Percentiles rank a stretch among this genome's conserved stretches.
These are phyloP conservation scores for Zygogramma bicolorata DNA, from an alignment of 2,888 invertebrate genomes.

Conservation along the genomic window DNA sequence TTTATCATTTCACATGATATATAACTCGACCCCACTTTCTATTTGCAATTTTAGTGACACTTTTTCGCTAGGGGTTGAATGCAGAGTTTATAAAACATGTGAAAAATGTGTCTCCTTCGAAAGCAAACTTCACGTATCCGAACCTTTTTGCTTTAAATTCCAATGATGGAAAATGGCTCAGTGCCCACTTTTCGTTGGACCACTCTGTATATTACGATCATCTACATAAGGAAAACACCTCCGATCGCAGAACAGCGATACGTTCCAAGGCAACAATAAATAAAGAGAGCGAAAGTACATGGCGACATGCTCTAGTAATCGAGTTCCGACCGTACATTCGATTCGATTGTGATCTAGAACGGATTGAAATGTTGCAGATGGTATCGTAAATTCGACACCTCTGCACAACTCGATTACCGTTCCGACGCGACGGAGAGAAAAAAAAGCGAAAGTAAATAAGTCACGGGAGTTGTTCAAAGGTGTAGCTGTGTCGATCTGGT, in stretches of 20 bases:
- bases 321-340: not conserved
- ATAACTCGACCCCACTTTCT: too few species aligned
- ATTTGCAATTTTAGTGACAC: too few species aligned
- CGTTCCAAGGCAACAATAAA: not conserved
- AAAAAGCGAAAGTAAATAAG: not conserved
- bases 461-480: not conserved
- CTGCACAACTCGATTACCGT: not conserved
- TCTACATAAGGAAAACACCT: not conserved
- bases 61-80: too few species aligned
- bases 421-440: not conserved
- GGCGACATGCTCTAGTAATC: conserved; percentile 5
- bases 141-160: too few species aligned
- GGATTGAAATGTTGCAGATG: conserved; percentile 1
- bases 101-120: too few species aligned
- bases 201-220: not conserved
- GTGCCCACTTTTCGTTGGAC: too few species aligned
- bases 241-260: not conserved
- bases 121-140: too few species aligned
- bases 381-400: conserved; percentile 6
- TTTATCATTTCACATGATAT: too few species aligned
- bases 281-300: not conserved
- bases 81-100: too few species aligned
- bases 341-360: not conserved
- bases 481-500: not conserved
- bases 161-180: too few species aligned